Conservation (phyloP, 2,888 invertebrate genomes). For the Drosophila prolongata region DNA sequence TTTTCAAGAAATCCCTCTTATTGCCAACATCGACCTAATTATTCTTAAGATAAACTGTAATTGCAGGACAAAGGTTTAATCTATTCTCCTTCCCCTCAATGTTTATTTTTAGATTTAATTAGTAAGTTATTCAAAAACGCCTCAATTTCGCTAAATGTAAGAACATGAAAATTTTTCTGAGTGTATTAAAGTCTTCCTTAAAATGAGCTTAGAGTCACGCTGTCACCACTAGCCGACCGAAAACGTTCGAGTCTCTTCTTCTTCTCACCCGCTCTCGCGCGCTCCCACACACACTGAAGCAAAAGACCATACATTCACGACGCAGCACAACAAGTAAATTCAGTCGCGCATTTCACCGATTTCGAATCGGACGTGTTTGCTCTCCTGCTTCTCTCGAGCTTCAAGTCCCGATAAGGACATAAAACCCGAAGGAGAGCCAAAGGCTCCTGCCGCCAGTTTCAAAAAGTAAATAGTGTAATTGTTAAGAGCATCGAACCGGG, state of each 20-base stretch:
- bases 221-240: constrained; percentile 47
- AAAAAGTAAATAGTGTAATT: constrained; percentile 24
- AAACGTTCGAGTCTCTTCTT: constrained; percentile 39
- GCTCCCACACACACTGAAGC: constrained; percentile 18
- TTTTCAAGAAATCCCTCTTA: too few relatives aligned
- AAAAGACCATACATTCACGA: constrained; percentile 21
- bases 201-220: constrained; percentile 42
- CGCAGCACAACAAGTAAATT: constrained; percentile 18
- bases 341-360: constrained; percentile 27
- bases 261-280: constrained; percentile 48
- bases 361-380: constrained; percentile 34
- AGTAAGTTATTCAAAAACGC: too few relatives aligned
- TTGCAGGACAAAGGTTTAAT: too few relatives aligned
- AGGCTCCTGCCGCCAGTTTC: constrained; percentile 7
- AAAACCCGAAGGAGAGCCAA: not conserved
- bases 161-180: not conserved
- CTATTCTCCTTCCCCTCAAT: too few relatives aligned
- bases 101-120: too few relatives aligned
- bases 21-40: too few relatives aligned
- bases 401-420: constrained; percentile 23
- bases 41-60: too few relatives aligned
- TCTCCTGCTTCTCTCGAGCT: constrained; percentile 26
- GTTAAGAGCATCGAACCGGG: not conserved
- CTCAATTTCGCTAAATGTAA: too few relatives aligned
- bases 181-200: not conserved